phyloP scores from a whole-genome alignment of 2,888 invertebrate species.

The Agapetus fuscipes region DNA sequence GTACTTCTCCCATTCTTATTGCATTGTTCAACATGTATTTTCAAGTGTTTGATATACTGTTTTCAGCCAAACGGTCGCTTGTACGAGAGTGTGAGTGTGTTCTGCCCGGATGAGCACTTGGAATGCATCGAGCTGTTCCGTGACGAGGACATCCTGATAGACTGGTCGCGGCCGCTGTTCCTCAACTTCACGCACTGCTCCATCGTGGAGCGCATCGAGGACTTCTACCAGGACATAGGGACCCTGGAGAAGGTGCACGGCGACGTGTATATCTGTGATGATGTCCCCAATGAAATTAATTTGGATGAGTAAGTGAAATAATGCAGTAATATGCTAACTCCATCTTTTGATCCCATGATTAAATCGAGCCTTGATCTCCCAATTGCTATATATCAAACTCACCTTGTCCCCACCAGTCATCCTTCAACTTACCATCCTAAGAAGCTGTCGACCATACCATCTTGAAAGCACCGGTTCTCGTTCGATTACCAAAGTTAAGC shows the following conservation, averaged over 20 bases:
- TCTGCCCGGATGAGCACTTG: conserved; percentile 69
- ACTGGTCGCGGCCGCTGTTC: conserved; percentile 73
- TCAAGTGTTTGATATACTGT: no score
- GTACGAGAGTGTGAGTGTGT: conserved; percentile 78
- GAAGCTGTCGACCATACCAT: no score
- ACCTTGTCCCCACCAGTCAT: no score
- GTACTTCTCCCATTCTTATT: no score
- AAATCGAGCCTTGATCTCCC: no score
- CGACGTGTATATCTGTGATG: conserved; percentile 68
- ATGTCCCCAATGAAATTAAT: conserved; percentile 48
- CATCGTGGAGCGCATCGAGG: conserved; percentile 68
- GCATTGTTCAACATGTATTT: no score
- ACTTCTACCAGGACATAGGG: conserved; percentile 54
- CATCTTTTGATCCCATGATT: no score
- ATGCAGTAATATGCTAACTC: no score
- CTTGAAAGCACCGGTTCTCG: no score
- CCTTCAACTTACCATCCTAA: no score
- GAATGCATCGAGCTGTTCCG: conserved; percentile 63
- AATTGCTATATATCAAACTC: no score
- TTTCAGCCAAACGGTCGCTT: conserved; percentile 68
- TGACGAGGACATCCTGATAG: conserved; percentile 66
- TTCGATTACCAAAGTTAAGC: no score
- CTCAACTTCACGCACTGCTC: conserved; percentile 78
- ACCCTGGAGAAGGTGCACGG: conserved; percentile 66
- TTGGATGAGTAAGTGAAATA: conserved; percentile 47